Conservation (phyloP, 2,797 vertebrate species). For the Manis crassicaudata region DNA sequence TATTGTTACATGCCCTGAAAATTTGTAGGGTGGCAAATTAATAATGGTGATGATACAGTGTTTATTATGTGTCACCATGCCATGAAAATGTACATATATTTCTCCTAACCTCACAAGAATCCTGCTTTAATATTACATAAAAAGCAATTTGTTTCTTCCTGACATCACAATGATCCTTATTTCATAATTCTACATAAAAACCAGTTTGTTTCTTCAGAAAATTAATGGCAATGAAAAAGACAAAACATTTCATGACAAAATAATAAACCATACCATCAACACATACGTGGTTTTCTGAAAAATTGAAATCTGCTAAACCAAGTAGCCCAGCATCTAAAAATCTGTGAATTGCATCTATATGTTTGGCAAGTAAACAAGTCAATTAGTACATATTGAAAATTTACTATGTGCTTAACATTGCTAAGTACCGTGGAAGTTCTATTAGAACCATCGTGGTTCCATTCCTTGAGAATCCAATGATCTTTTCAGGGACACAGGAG, state of each 20-base stretch:
- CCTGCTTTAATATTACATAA: neutral
- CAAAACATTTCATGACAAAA: constrained; percentile 34
- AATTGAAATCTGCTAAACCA: neutral
- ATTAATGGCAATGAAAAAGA: constrained; percentile 23
- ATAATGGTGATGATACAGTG: neutral
- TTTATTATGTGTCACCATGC: neutral
- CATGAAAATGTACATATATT: neutral
- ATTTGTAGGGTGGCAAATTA: neutral
- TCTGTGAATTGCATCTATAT: neutral
- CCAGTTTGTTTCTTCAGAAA: neutral
- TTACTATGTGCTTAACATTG: neutral
- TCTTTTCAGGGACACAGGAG: neutral
- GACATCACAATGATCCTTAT: too few species aligned
- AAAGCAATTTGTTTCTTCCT: neutral
- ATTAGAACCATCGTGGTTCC: neutral
- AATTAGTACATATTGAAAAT: neutral
- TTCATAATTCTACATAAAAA: neutral
- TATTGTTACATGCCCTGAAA: neutral
- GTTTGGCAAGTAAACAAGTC: constrained; percentile 12
- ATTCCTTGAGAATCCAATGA: neutral
- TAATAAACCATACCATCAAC: neutral
- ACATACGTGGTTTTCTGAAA: neutral
- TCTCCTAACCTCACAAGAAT: neutral
- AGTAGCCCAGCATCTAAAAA: neutral
- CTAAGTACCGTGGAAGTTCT: neutral